Base-by-base conservation (phyloP, 2,888 invertebrate genomes). In the Pyralis farinalis region DNA sequence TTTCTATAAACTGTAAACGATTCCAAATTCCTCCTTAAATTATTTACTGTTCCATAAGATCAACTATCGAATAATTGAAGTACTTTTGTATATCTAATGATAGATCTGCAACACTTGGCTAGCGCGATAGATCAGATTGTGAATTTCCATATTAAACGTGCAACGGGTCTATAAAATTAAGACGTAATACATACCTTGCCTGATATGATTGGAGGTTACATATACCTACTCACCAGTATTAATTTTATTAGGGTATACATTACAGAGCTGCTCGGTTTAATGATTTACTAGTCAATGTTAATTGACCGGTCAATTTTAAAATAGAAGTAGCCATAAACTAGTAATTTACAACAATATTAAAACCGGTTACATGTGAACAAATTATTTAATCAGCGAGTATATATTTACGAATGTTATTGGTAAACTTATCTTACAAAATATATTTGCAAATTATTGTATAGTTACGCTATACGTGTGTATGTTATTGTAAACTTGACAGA, bases 131-230 rank as follows among this genome's bases (percentile, higher is more conserved):
- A n/a, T n/a, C n/a, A n/a, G n/a, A n/a, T n/a, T n/a, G n/a, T n/a
- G n/a, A n/a, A n/a, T n/a, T n/a, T n/a, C n/a, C n/a, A n/a, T n/a
- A n/a, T n/a, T n/a, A n/a, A n/a, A n/a, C n/a, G n/a, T n/a, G n/a
- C n/a, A n/a, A n/a, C n/a, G n/a, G n/a, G n/a, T n/a, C n/a, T n/a
- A n/a, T n/a, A n/a, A n/a, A n/a, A n/a, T n/a, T n/a, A n/a, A n/a
- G n/a, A n/a, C n/a, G n/a, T n/a, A n/a, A n/a, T n/a, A n/a, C n/a
- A n/a, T n/a, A n/a, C n/a, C n/a, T n/a, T n/a, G n/a, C n/a, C n/a
- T n/a, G n/a, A n/a, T n/a, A n/a, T n/a, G n/a, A n/a, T n/a, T n/a
- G 20, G 30, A 37, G 39, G 39, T 33, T 27, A 33, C 33, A 16
- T 6, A 11, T 32, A 33, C 27, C 12, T 38, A 16, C 4, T 4